Base-by-base conservation (phyloP, 2,888 invertebrate species). In the Sclerodermus sp. region DNA sequence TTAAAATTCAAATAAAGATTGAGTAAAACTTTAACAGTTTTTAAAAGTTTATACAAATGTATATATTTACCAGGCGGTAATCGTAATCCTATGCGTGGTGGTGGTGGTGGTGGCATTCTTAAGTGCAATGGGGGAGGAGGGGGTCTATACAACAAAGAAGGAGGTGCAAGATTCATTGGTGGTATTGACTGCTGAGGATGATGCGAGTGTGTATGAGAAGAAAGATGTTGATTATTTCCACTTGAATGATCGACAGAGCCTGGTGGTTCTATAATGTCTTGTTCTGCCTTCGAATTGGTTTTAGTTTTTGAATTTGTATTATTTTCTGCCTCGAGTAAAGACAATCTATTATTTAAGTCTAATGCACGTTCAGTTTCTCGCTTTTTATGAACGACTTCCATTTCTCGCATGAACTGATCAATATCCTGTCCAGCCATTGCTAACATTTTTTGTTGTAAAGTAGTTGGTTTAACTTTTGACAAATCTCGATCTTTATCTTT, bases 341-440 rank as follows among this genome's bases (percentile, higher is more conserved):
- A 75, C 15, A 76, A 79, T 73, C 85, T 80, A 1, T 84, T 82
- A 66, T 78, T 84, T 42, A 85, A 79, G 69, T 86, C 86, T 14
- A 84, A 83, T 1, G 84, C 83, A 60, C 86, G 79, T 63, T 87
- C 87, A n/a, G 83, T 79, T 69, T 87, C 90, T 55, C 87, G 83
- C 73, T 89, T 90, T 69, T 86, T 87, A 61, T 90, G 90, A 0
- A 89, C 91, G 54, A 88, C 89, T 79, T 92, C 92, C 91, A 91
- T 92, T 82, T 93, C 93, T 70, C 91, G 89, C 91, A 93, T 93
- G 66, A 93, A 93, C 57, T 91, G 90, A 66, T 94, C 94, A 15
- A 94, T 90, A 69, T 93, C 93, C 79, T 95, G 93, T 1, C 93
- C 93, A 10, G 92, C 91, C 68, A 93, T 84, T n/a, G 88, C 89